Evolutionary conservation across 2,797 vertebrate genomes (phyloP).

Genomic region (Chanos chanos): DNA sequence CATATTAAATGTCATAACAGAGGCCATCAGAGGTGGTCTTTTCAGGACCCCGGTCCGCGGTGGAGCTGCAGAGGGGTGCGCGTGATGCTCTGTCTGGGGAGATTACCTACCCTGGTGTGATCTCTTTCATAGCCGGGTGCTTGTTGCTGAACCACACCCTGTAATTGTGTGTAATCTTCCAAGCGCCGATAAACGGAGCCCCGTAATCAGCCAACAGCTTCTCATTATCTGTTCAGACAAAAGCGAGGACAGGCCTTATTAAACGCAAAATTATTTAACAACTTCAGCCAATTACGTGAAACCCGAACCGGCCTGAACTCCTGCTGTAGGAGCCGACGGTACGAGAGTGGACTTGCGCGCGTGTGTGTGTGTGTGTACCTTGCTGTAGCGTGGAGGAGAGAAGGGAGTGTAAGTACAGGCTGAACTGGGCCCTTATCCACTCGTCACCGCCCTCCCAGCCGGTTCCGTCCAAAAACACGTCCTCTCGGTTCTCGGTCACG

Average conservation of each 20-base stretch:
- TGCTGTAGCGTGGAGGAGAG: conserved; percentile 84
- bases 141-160: conserved; percentile 94
- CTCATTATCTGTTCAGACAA: conserved; percentile 78
- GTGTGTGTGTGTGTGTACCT: conserved; percentile 61
- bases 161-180: conserved; percentile 95
- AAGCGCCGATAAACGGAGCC: conserved; percentile 77
- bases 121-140: conserved; percentile 83
- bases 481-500: conserved; percentile 92
- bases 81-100: too few species aligned
- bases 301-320: too few species aligned
- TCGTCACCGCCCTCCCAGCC: conserved; percentile 98
- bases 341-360: background rate
- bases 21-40: too few species aligned
- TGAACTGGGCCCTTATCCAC: conserved; percentile 96
- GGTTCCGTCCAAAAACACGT: conserved; percentile 94
- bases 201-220: conserved; percentile 89
- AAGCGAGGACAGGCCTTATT: too few species aligned
- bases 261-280: too few species aligned
- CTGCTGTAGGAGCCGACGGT: background rate
- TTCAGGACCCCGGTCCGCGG: too few species aligned
- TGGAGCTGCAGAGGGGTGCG: too few species aligned
- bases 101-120: conserved; percentile 84
- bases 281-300: too few species aligned
- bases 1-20: too few species aligned
- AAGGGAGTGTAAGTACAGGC: conserved; percentile 85